These are phyloP conservation scores for Struthio camelus DNA, from an alignment of 2,113 vertebrate species.

Conservation along the genomic window DNA sequence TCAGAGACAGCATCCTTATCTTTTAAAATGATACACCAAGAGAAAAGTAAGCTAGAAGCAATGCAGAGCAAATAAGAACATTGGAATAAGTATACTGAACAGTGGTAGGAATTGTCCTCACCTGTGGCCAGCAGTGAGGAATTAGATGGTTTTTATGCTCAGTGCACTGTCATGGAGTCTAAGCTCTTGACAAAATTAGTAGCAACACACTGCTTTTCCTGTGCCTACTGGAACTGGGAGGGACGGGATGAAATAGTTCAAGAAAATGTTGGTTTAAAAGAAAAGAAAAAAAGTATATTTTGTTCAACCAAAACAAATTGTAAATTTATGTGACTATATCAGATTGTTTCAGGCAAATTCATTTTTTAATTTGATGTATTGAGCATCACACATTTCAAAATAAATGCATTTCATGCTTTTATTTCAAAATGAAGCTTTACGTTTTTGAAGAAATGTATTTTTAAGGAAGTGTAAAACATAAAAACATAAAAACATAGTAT, in stretches of 20 bases:
- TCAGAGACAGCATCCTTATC: neutral
- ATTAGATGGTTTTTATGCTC: neutral
- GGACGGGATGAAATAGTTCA: neutral
- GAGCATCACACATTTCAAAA: neutral
- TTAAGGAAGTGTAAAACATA: neutral
- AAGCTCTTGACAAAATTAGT: neutral
- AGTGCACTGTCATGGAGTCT: neutral
- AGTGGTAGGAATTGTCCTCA: neutral
- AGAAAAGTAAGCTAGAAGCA: neutral
- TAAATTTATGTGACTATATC: neutral
- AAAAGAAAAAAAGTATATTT: neutral
- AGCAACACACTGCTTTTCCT: neutral
- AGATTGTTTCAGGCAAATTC: conserved; percentile 11
- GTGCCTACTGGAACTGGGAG: neutral
- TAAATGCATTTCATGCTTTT: neutral
- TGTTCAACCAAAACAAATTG: neutral
- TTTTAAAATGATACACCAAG: neutral
- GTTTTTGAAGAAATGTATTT: neutral
- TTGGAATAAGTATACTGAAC: neutral
- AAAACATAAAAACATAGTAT: too few relatives aligned
- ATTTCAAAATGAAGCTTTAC: neutral
- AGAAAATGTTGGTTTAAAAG: neutral
- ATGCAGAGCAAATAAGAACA: neutral
- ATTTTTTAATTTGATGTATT: neutral
- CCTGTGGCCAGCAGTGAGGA: neutral